Base-by-base conservation (phyloP, 1,140 invertebrate species). In the Drosophila gunungcola region DNA sequence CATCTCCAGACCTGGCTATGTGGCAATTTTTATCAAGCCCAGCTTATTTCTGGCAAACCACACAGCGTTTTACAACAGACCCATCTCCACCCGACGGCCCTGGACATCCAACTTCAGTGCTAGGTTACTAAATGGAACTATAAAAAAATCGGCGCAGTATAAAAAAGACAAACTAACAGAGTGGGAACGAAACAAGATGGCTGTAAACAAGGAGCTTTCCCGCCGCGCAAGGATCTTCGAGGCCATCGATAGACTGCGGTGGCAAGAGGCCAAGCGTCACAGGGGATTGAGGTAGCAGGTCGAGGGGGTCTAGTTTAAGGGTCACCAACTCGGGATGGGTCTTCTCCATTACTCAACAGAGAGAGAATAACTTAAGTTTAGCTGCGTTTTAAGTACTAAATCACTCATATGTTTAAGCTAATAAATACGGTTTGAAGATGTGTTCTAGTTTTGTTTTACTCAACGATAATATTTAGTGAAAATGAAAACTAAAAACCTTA, bases 1-100 rank as follows among this genome's bases (percentile, higher is more conserved):
- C 16, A 11, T 73, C 1, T 21, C 45, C 1, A 65, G 29, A 6
- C 82, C 82, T 2, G 82, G 82, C 13, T 85, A 81, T 49, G 29
- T 85, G 48, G 82, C 82, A 41, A 67, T 85, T 10, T 85, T 85
- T 16, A 86, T 85, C 6, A 86, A 78, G 39, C 82, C 82, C 4
- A 85, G 57, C 63, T 32, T 67, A 0, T 85, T 85, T 29, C 21
- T 49, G 10, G 45, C 52, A 3, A 85, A 85, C 7, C 70, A 86
- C 7, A 85, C 82, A 0, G 82, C 82, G 1, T 27, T 86, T 0
- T 85, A 86, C 29, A 52, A 43, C 5, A 39, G 21, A 0, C 13
- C 52, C 4, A 64, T 85, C 2, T 72, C 82, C n/a, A 86, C 82
- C 6, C 61, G 82, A 6, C 74, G 82, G 29, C 82, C 82, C 9